phyloP scores from a whole-genome alignment of 2,888 invertebrate genomes.

The Scaptomyza tumidula region DNA sequence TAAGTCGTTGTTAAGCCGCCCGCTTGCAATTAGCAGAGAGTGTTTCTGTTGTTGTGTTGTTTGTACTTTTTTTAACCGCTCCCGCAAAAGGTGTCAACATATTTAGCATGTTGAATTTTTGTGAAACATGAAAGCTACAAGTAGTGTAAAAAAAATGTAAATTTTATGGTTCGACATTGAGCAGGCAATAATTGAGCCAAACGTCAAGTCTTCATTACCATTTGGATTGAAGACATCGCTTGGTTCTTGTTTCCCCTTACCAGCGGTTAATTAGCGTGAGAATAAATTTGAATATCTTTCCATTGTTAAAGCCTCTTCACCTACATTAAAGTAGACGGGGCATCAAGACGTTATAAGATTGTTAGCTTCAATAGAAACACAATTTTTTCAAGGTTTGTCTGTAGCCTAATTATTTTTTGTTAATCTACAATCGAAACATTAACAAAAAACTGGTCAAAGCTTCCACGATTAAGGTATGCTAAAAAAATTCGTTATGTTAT shows the following conservation, averaged over 20 bases:
- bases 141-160: conserved; percentile 63
- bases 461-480: neutral
- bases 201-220: conserved; percentile 51
- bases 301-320: conserved; percentile 26
- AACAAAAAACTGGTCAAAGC: neutral
- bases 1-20: conserved; percentile 71
- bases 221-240: conserved; percentile 44
- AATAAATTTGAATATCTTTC: conserved; percentile 58
- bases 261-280: conserved; percentile 66
- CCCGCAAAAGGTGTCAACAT: conserved; percentile 72
- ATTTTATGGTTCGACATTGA: conserved; percentile 70
- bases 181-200: conserved; percentile 65
- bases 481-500: neutral
- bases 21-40: conserved; percentile 69
- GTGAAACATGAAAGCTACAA: conserved; percentile 56
- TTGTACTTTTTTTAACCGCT: conserved; percentile 3
- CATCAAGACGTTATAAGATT: conserved; percentile 9
- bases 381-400: neutral
- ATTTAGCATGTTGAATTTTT: conserved; percentile 58
- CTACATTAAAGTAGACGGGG: conserved; percentile 2
- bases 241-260: conserved; percentile 37
- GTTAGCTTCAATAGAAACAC: conserved; percentile 12
- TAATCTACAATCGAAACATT: neutral
- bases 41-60: conserved; percentile 37
- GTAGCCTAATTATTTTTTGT: neutral